These are phyloP conservation scores for Drosophila pectinifera DNA, from an alignment of 1,140 invertebrate genomes.

Conservation along the genomic window DNA sequence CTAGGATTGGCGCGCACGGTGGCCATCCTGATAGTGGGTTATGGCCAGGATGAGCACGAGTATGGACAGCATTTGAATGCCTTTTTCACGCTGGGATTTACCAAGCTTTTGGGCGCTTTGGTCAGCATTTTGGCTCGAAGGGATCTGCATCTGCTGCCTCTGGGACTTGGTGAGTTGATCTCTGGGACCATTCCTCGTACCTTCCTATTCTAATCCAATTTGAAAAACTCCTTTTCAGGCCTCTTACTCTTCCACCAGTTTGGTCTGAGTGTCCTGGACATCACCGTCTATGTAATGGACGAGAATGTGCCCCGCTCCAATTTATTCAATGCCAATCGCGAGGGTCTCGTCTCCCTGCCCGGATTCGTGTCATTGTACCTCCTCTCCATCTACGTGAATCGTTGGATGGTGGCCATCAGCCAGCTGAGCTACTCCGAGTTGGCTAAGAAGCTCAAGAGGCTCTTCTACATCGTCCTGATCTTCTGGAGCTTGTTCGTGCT, in stretches of 20 bases:
- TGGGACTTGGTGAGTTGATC: constrained; percentile 73
- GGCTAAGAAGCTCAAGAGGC: constrained; percentile 23
- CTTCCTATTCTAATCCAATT: too few species aligned
- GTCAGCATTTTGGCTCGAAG: constrained; percentile 32
- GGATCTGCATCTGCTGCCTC: constrained; percentile 47
- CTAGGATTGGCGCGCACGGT: constrained; percentile 90
- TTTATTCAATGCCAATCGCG: constrained; percentile 93
- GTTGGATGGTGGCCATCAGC: constrained; percentile 48
- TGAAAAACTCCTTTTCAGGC: constrained; percentile 85
- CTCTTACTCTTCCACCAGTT: constrained; percentile 48
- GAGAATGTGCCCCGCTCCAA: constrained; percentile 86
- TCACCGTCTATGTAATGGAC: constrained; percentile 91
- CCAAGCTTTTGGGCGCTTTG: constrained; percentile 89
- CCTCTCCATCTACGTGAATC: constrained; percentile 87
- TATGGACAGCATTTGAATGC: constrained; percentile 99
- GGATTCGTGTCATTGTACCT: constrained; percentile 95
- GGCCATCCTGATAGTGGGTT: constrained; percentile 88
- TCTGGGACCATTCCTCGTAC: too few species aligned
- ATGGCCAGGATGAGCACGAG: constrained; percentile 94
- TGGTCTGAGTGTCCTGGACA: constrained; percentile 75
- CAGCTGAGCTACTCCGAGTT: constrained; percentile 52
- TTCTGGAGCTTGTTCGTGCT: constrained; percentile 34
- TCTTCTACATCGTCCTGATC: constrained; percentile 23
- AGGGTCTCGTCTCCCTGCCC: constrained; percentile 93
- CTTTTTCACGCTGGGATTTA: constrained; percentile 95